Percentiles rank a stretch among this genome's conserved stretches.
Conservation (phyloP, 2,113 vertebrate genomes). For the Lophochroa leadbeateri region DNA sequence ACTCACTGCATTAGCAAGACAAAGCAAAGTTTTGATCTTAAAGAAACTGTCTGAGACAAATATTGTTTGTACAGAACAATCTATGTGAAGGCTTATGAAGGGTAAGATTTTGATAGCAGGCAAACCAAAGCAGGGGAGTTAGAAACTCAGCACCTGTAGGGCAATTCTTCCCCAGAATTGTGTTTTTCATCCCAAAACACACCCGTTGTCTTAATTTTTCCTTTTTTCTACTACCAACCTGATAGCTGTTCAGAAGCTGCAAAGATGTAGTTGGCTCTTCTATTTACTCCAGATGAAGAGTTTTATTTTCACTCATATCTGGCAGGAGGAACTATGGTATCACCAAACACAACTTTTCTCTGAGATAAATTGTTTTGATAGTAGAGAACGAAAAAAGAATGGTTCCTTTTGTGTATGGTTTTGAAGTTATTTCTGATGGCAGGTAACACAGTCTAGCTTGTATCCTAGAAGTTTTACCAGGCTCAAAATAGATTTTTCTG, state of each 20-base stretch:
- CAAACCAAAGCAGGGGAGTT: not conserved
- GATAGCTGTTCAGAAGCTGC: not conserved
- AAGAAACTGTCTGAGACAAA: not conserved
- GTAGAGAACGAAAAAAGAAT: not conserved
- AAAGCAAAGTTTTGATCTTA: not conserved
- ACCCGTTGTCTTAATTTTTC: not conserved
- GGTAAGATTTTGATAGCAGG: not conserved
- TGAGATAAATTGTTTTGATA: slow-evolving; percentile 4
- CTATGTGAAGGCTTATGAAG: not conserved
- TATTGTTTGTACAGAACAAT: not conserved
- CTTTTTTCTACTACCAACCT: not conserved
- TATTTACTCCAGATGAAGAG: slow-evolving; percentile 19
- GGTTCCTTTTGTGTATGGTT: not conserved
- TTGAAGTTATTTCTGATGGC: not conserved
- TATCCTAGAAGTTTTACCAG: not conserved
- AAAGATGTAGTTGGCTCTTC: slow-evolving; percentile 22
- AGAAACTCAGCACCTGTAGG: not conserved
- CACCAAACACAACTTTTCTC: slow-evolving; percentile 18
- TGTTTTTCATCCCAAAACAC: not conserved
- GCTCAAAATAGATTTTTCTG: not conserved
- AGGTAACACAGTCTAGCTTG: not conserved
- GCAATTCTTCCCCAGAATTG: not conserved
- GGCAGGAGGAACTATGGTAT: not conserved
- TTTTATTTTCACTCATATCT: slow-evolving; percentile 25
- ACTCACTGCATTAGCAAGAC: not conserved